These are phyloP conservation scores for Xestia ashworthii DNA, from an alignment of 2,888 invertebrate species.

Conservation along the genomic window DNA sequence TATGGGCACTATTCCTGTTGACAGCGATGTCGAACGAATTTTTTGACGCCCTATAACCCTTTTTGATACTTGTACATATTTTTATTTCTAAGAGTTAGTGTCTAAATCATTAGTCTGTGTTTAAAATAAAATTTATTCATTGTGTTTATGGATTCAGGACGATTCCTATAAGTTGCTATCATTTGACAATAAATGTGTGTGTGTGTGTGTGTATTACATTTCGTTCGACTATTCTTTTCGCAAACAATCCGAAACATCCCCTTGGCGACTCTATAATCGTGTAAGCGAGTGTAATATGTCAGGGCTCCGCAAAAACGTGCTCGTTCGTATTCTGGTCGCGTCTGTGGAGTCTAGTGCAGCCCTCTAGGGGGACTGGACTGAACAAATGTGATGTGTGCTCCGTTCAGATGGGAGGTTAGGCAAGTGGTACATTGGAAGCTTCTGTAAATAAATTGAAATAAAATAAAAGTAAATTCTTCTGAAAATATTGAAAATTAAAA, in stretches of 20 bases:
- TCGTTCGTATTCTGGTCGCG: conserved; percentile 60
- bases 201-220: conserved; percentile 14
- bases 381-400: conserved; percentile 43
- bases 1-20: too few species aligned
- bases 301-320: conserved; percentile 37
- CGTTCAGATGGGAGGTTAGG: conserved; percentile 20
- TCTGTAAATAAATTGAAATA: neutral
- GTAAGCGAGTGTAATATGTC: conserved; percentile 61
- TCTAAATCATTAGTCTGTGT: too few species aligned
- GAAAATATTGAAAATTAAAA: neutral
- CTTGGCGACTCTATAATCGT: conserved; percentile 47
- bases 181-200: conserved; percentile 66
- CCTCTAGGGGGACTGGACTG: conserved; percentile 52
- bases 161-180: conserved; percentile 63
- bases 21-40: too few species aligned
- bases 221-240: conserved; percentile 4
- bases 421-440: neutral
- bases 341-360: conserved; percentile 40
- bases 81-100: too few species aligned
- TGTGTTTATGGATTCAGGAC: conserved; percentile 63
- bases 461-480: neutral
- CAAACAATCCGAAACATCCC: conserved; percentile 19
- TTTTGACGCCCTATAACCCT: too few species aligned
- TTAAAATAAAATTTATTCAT: conserved; percentile 12
- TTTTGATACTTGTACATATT: too few species aligned